phyloP scores from a whole-genome alignment of 2,797 vertebrate species.

The Acestrorhynchus altus region DNA sequence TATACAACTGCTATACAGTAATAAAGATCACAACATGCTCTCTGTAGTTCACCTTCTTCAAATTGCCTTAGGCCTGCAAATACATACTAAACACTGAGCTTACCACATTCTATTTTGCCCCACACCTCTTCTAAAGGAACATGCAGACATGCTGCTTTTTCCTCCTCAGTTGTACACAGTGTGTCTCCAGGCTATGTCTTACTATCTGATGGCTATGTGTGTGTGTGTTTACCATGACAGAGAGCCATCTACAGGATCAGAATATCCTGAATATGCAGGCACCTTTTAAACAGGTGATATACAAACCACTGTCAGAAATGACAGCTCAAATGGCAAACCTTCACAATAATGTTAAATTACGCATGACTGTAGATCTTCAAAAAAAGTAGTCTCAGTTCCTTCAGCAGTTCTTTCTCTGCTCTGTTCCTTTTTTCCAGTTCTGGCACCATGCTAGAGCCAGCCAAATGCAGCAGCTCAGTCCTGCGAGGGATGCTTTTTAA shows the following conservation, averaged over 20 bases:
- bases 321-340: background rate
- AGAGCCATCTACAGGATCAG: background rate
- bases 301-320: background rate
- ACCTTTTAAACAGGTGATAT: slow-evolving; percentile 1
- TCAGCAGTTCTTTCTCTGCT: no score
- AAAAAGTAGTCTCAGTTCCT: background rate
- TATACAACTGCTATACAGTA: background rate
- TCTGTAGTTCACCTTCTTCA: background rate
- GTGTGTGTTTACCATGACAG: background rate
- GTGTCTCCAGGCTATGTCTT: slow-evolving; percentile 15
- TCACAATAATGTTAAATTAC: slow-evolving; percentile 4
- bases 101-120: background rate
- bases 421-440: no score
- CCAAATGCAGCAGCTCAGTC: no score
- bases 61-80: background rate
- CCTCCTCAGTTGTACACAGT: background rate
- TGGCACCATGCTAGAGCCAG: no score
- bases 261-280: background rate
- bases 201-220: background rate
- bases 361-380: slow-evolving; percentile 9
- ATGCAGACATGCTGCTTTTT: background rate
- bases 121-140: background rate
- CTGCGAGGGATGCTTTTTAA: no score
- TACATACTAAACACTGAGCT: background rate
- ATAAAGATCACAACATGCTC: background rate